Evolutionary conservation across 1,140 invertebrate species (phyloP).

Genomic region (Caenorhabditis briggsae): DNA sequence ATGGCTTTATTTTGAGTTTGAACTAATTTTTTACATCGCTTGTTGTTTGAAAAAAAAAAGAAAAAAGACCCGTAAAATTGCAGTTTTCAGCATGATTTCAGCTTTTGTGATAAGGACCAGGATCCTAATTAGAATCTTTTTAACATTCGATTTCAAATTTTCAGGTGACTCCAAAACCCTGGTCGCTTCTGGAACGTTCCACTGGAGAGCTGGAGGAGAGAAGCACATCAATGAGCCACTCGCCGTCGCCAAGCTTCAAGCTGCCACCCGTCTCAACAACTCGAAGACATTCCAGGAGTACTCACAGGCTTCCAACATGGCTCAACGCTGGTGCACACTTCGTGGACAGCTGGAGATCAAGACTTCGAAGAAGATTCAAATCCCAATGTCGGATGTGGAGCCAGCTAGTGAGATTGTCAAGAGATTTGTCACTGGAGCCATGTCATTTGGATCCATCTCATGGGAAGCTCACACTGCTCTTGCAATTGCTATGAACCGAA

Average conservation of each 20-base stretch:
- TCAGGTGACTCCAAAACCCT: constrained; percentile 84
- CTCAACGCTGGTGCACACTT: constrained; percentile 89
- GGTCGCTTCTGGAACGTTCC: constrained; percentile 92
- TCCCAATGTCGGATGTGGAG: constrained; percentile 90
- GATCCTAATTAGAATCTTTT: no score
- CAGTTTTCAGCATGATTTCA: not conserved
- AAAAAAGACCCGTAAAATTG: no score
- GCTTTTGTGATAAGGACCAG: not conserved
- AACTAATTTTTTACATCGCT: no score
- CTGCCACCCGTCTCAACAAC: constrained; percentile 88
- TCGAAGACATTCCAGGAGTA: constrained; percentile 88
- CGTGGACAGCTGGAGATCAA: constrained; percentile 90
- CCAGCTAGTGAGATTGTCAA: constrained; percentile 94
- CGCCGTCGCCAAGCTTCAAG: constrained; percentile 93
- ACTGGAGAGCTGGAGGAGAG: constrained; percentile 96
- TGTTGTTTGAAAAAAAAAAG: no score
- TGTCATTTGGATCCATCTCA: constrained; percentile 93
- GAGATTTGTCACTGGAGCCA: constrained; percentile 84
- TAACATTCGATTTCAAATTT: constrained; percentile 23
- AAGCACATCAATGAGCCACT: constrained; percentile 96
- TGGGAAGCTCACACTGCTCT: constrained; percentile 93
- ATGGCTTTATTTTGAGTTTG: constrained; percentile 6
- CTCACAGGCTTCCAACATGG: constrained; percentile 88
- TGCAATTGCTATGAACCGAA: constrained; percentile 95
- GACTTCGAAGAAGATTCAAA: constrained; percentile 82